Base-by-base conservation (phyloP, 1,140 invertebrate genomes). In the Cheumatopsyche charites region DNA sequence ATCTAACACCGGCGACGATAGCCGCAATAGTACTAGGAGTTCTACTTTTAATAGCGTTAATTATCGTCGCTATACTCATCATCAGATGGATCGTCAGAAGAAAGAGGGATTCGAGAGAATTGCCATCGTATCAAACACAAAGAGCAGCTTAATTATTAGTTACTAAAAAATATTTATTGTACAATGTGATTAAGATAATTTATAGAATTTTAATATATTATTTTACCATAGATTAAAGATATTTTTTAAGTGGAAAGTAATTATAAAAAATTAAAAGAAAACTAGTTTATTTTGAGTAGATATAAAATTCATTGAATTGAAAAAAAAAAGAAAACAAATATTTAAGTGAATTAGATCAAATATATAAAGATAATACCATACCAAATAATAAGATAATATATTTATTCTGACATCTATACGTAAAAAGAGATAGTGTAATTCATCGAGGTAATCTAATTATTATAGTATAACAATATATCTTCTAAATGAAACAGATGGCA, bases 11-110 rank as follows among this genome's bases (percentile, higher is more conserved):
- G 0, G 85, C 86, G 0, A 82, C 80, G 0, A 87, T 88, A 47
- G 87, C 86, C 0, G 86, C 87, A 0, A 87, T 88, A 55, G 82
- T 81, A 0, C 75, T 88, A 0, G 87, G 86, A 2, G 80, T 88
- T 1, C 73, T 88, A 0, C 74, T 88, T 9, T 69, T 85, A 7
- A 81, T 88, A 62, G 80, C 85, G 0, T 77, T 88, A 3, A 79
- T 87, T 47, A 75, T 82, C 0, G 72, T 86, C 0, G 79, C 84
- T 0, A 79, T 81, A 29, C 76, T 83, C 58, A 79, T 86, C 1
- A 82, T 87, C 13, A 83, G 83, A 76, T 86, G 84, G 79, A 88
- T 87, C 73, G 82, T 84, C 25, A 81, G 80, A 63, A 76, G 80
- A 36, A 78, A 85, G 23, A 80, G 81, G 76, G 80, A 82, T 7